A percentile compares a stretch with the other conserved stretches of the same genome.
Conservation (phyloP, 2,113 vertebrate species). For the Hypanus sabinus region DNA sequence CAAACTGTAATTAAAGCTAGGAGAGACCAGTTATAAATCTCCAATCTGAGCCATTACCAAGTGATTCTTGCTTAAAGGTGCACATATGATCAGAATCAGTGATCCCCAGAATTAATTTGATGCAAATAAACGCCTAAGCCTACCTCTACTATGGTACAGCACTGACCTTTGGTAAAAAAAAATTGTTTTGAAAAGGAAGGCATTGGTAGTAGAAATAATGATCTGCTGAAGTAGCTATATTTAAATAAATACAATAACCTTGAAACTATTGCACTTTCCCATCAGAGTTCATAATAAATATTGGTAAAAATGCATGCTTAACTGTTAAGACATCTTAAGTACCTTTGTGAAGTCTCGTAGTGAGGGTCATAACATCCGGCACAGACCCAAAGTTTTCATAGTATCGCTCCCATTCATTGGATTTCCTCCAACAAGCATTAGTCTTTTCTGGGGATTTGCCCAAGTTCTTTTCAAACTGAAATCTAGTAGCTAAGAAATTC, state of each 20-base stretch:
- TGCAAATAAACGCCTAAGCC: not conserved
- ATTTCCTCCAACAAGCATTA: not conserved
- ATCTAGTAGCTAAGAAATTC: not conserved
- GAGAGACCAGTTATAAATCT: not conserved
- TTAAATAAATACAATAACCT: conserved; percentile 17
- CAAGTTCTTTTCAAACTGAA: not conserved
- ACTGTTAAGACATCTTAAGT: not conserved
- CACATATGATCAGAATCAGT: not conserved
- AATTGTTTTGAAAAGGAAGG: conserved; percentile 51
- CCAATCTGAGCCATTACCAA: not conserved
- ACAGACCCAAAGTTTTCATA: not conserved
- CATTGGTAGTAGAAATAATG: conserved; percentile 43
- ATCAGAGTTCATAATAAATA: not conserved
- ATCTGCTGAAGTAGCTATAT: not conserved
- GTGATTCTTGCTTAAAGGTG: not conserved
- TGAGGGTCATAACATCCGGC: not conserved
- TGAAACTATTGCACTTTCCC: not conserved
- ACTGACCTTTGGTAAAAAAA: not conserved
- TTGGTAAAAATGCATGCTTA: not conserved
- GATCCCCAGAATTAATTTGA: not conserved
- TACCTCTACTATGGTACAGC: not conserved
- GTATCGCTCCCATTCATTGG: not conserved
- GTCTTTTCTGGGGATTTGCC: not conserved
- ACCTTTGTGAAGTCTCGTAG: not conserved
- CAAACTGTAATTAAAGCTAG: not conserved